These are phyloP conservation scores for Meloidogyne floridensis DNA, from an alignment of 1,140 invertebrate species.

Conservation along the genomic window DNA sequence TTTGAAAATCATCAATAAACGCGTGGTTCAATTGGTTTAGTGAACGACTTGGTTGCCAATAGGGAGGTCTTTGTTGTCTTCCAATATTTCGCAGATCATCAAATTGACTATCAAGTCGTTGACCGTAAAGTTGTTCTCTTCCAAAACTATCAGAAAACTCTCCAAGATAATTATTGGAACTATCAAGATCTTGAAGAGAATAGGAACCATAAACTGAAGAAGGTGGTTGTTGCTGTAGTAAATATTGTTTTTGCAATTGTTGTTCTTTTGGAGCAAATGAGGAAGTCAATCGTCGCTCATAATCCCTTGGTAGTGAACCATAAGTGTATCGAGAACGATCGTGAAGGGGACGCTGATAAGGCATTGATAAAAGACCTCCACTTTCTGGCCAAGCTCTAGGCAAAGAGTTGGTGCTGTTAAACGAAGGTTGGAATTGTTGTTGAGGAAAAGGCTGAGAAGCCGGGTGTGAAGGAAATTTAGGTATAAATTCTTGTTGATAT, in stretches of 20 bases:
- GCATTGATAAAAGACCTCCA: background rate
- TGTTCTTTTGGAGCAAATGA: background rate
- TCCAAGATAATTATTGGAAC: constrained; percentile 29
- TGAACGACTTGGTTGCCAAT: background rate
- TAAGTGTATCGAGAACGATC: constrained; percentile 41
- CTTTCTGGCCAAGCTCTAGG: constrained; percentile 24
- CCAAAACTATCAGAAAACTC: background rate
- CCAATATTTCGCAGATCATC: background rate
- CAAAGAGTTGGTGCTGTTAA: constrained; percentile 37
- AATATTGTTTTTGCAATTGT: background rate
- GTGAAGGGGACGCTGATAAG: background rate
- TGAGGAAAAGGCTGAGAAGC: constrained; percentile 13
- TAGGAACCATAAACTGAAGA: constrained; percentile 1
- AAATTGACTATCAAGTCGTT: background rate
- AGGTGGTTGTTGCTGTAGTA: background rate
- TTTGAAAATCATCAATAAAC: background rate
- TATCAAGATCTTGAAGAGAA: constrained; percentile 1
- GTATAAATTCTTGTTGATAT: constrained; percentile 15
- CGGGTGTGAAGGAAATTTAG: background rate
- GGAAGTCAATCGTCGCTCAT: constrained; percentile 44
- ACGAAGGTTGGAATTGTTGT: constrained; percentile 24
- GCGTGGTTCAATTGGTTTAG: background rate
- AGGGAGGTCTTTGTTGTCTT: background rate
- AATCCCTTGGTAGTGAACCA: constrained; percentile 62
- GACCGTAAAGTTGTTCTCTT: background rate